Evolutionary conservation across 2,113 vertebrate species (phyloP), one percentile per base, ranked within the genome.

Genomic region (Stigmatopora argus): DNA sequence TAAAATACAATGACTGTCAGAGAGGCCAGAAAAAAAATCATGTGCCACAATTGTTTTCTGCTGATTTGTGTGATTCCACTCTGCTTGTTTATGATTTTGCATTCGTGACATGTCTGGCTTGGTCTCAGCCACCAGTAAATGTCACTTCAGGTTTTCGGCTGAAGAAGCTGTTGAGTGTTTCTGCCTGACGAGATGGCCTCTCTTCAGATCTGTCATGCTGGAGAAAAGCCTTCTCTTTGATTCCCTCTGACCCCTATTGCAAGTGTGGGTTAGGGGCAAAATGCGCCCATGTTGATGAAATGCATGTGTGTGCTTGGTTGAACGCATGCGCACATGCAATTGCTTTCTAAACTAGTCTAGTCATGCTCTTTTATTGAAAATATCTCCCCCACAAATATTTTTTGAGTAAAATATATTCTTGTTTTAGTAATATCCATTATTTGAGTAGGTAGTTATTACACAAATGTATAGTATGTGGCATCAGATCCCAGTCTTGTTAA

Each of bases 121-220:
- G 0, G 63, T 74, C 48, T 75, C 60, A 18, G 55, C 55, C 74
- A 55, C 44, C 65, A 67, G 64, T 69, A 46, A 78, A 81, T 81
- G 79, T 83, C 83, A 79, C 72, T 81, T 57, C 70, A 64, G 71
- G 65, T 83, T 66, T 76, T 72, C 47, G 21, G 70, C 66, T 69
- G 51, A 79, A 78, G 62, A 71, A 72, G 66, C 73, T 46, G 55
- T 62, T 72, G 72, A 79, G 83, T 78, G 72, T 79, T 83, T 85
- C 72, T 81, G 77, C 70, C 67, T 79, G 80, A 81, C 78, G 71
- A 77, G 69, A 70, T 70, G 66, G 74, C 77, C 78, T 75, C 70
- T 79, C 72, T 56, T 75, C 79, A 79, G 79, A 83, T 80, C 79
- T 85, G 72, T 85, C 83, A 85, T 75, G 75, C 71, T 64, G 57